A percentile compares a stretch with the other conserved stretches of the same genome.
phyloP scores from a whole-genome alignment of 2,888 invertebrate species.

The Apoderus coryli region DNA sequence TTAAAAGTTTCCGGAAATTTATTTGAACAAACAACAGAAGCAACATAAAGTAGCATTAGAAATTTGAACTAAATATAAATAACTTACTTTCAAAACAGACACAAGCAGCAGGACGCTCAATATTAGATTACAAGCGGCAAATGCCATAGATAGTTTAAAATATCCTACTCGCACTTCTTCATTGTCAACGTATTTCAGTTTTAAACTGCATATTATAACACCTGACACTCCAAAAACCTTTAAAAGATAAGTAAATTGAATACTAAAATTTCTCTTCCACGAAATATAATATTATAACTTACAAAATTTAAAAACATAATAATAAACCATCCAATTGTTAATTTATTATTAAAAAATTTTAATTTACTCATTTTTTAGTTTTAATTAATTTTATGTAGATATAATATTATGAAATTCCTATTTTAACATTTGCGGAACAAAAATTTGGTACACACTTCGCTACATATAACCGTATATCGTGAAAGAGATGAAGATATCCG shows the following conservation, averaged over 20 bases:
- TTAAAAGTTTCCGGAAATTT: too few relatives aligned
- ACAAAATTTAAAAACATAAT: constrained; percentile 25
- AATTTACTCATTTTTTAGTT: constrained; percentile 10
- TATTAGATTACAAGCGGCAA: constrained; percentile 23
- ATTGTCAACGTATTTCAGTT: constrained; percentile 21
- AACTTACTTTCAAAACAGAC: constrained; percentile 22
- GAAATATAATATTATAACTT: constrained; percentile 17
- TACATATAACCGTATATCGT: too few relatives aligned
- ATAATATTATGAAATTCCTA: too few relatives aligned
- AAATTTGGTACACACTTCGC: too few relatives aligned
- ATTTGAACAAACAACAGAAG: too few relatives aligned
- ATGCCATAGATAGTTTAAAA: constrained; percentile 25
- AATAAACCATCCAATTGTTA: constrained; percentile 22
- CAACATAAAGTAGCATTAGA: too few relatives aligned
- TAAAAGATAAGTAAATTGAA: constrained; percentile 11
- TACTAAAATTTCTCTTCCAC: too few relatives aligned
- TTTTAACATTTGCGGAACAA: too few relatives aligned
- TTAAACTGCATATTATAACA: constrained; percentile 22
- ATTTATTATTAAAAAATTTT: constrained; percentile 14
- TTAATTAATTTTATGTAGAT: too few relatives aligned
- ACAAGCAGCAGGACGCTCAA: constrained; percentile 24
- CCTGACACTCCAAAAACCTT: constrained; percentile 24
- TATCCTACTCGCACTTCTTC: constrained; percentile 21
- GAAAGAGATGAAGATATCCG: constrained; percentile 1
- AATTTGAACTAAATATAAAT: constrained; percentile 5